Evolutionary conservation across 2,888 invertebrate genomes (phyloP), one percentile per base, ranked within the genome.

Genomic region (Meiosimyza decipiens): DNA sequence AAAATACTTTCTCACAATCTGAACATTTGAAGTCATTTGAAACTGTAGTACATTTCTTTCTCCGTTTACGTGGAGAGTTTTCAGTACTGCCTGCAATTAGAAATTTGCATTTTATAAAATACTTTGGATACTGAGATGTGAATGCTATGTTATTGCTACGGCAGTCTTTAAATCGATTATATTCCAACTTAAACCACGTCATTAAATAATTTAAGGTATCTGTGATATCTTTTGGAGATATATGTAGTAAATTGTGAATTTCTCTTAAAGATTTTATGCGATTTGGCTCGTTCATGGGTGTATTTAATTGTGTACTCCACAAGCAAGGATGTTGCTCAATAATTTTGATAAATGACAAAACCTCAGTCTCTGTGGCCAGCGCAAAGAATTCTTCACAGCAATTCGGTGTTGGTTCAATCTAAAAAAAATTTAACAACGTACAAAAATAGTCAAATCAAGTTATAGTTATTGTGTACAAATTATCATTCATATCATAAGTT

Each of bases 1-100:
- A 28, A 28, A 60, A 60, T 15, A 60, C 59, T 22, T 60, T 60
- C 28, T 28, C 33, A 28, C 59, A 60, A 60, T 60, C 11, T 15
- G 28, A 15, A 60, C 59, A 60, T 11, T 15, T 13, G 33, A 60
- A 60, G 11, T 18, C 55, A 60, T 28, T 60, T 13, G 11, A 18
- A 22, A 5, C 33, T 28, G 22, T 22, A 40, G 40, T 40, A 40
- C 40, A 9, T 40, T 40, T 40, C 2, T 40, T 40, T 40, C 40
- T 40, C 9, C 40, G 40, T 9, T 6, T 40, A 40, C 40, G 6
- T 60, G 6, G 22, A 22, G 7, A 28, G 9, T 15, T 28, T 22
- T 15, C 9, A 40, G 40, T 2, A 40, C 9, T 40, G 40, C 6
- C 9, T 60, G 28, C 11, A 28, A 12, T 28, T 60, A 60, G 12